Percentiles rank a stretch among this genome's conserved stretches.
Evolutionary conservation across 2,113 vertebrate genomes (phyloP).

Genomic region (Campylomormyrus numenius): DNA sequence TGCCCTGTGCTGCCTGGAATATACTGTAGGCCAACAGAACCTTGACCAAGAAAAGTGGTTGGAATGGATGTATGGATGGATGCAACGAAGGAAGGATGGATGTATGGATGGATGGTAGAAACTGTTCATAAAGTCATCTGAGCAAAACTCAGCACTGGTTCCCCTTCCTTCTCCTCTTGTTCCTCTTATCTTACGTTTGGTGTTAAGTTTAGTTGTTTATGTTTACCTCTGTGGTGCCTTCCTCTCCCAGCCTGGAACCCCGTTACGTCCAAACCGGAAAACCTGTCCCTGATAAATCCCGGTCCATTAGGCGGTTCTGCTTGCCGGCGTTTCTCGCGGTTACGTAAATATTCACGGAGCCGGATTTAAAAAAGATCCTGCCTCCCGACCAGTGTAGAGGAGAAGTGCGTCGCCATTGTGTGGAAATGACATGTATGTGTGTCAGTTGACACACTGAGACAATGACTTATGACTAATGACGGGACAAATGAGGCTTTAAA

Average conservation of each 20-base stretch:
- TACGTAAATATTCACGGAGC: neutral
- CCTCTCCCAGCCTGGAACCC: neutral
- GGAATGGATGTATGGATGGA: too few species aligned
- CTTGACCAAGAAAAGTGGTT: too few species aligned
- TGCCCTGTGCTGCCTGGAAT: neutral
- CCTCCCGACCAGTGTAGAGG: neutral
- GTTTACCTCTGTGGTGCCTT: neutral
- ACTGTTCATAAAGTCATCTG: too few species aligned
- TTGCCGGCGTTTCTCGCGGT: neutral
- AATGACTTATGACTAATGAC: slow-evolving; percentile 6
- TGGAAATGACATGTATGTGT: neutral
- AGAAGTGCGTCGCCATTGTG: neutral
- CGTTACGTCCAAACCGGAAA: neutral
- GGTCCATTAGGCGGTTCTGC: neutral
- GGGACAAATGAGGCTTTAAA: neutral
- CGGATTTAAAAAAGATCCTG: neutral
- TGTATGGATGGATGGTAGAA: too few species aligned
- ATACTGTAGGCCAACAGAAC: too few species aligned
- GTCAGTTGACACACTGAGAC: slow-evolving; percentile 3
- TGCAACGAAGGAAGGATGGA: too few species aligned
- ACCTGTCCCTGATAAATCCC: neutral
- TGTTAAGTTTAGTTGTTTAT: neutral
- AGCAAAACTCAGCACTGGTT: too few species aligned
- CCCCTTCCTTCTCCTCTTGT: too few species aligned
- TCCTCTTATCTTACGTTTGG: too few species aligned